A percentile compares a stretch with the other conserved stretches of the same genome.
These are phyloP conservation scores for Bugulina stolonifera DNA, from an alignment of 2,888 invertebrate species.

Conservation along the genomic window DNA sequence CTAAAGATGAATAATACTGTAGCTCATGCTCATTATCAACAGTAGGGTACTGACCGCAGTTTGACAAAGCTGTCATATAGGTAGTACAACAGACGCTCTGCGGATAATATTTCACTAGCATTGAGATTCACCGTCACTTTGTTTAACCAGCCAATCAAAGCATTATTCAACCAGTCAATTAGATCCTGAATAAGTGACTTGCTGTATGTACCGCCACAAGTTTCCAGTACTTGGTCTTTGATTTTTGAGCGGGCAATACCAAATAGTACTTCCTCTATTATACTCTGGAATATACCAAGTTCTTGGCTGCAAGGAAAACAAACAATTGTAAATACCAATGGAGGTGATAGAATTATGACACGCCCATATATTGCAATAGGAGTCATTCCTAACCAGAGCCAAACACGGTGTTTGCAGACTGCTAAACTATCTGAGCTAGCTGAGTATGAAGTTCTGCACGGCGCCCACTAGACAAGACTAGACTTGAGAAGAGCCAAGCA, in stretches of 20 bases:
- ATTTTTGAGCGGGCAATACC: background rate
- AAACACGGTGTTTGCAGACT: no score
- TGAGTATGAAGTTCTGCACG: no score
- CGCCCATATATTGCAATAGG: background rate
- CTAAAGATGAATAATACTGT: no score
- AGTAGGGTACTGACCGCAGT: no score
- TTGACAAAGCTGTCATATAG: constrained; percentile 83
- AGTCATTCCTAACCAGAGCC: no score
- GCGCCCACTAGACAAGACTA: no score
- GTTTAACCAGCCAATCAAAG: constrained; percentile 79
- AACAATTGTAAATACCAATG: no score
- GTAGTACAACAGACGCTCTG: constrained; percentile 64
- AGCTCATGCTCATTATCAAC: no score
- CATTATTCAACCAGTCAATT: constrained; percentile 73
- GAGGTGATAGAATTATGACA: no score
- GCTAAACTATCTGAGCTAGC: no score
- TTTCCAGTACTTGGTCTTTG: background rate
- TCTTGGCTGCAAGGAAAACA: constrained; percentile 21
- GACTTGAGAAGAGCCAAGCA: no score
- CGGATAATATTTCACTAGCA: constrained; percentile 24
- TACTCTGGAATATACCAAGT: background rate
- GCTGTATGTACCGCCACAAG: background rate
- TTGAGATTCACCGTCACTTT: constrained; percentile 64
- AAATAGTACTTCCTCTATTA: constrained; percentile 2
- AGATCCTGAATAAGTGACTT: background rate